These are phyloP conservation scores for Leucoraja ocellata DNA, from an alignment of 2,797 vertebrate species.

Conservation along the genomic window DNA sequence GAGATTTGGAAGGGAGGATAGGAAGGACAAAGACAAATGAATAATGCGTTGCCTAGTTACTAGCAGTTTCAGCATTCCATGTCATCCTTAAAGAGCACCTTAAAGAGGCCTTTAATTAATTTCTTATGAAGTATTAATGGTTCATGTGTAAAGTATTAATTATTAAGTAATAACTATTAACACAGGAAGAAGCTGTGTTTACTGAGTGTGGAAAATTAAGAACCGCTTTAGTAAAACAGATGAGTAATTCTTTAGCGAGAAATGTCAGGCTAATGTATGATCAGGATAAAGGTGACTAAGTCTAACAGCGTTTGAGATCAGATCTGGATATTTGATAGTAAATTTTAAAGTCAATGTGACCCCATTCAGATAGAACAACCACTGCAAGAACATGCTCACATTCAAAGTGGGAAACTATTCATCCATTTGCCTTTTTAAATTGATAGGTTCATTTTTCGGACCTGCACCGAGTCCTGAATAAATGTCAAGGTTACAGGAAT, in stretches of 20 bases:
- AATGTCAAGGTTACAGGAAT: too few species aligned
- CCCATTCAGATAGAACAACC: background rate
- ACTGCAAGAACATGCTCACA: background rate
- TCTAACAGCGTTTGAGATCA: background rate
- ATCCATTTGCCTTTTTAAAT: too few species aligned
- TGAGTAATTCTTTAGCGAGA: background rate
- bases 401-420: background rate
- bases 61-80: background rate
- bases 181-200: background rate
- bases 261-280: background rate
- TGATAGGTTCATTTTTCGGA: too few species aligned
- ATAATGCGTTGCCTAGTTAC: background rate
- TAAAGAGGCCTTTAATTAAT: slow-evolving; percentile 5
- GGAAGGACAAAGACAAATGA: too few species aligned
- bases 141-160: background rate
- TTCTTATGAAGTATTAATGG: background rate
- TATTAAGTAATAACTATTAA: background rate
- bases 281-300: background rate
- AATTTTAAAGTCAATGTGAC: background rate
- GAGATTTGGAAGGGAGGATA: too few species aligned
- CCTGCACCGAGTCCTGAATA: too few species aligned
- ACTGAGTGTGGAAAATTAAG: background rate
- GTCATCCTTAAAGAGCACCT: background rate
- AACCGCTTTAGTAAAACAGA: background rate
- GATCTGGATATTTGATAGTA: background rate